Percentiles rank a stretch among this genome's conserved stretches.
phyloP scores from a whole-genome alignment of 2,113 vertebrate species.

The Sciurus niger region DNA sequence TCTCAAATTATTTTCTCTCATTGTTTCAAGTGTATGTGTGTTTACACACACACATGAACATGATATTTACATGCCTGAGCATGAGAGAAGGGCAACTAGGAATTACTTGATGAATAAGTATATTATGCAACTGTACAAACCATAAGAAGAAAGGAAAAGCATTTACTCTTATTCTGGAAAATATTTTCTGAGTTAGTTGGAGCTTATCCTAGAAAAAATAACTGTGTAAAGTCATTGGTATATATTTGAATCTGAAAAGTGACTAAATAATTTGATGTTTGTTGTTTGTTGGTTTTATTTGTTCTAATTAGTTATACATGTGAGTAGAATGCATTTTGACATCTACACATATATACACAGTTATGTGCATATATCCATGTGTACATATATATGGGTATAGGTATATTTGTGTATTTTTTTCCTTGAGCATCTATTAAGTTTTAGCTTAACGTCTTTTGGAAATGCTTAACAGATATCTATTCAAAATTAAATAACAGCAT shows the following conservation, averaged over 20 bases:
- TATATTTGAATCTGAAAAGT: constrained; percentile 1
- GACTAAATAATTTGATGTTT: neutral
- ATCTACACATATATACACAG: neutral
- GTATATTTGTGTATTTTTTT: neutral
- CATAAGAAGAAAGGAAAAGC: neutral
- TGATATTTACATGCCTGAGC: constrained; percentile 41
- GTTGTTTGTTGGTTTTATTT: too few species aligned
- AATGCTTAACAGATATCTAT: neutral
- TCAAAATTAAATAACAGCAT: neutral
- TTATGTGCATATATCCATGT: neutral
- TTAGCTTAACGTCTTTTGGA: neutral
- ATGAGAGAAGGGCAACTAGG: neutral
- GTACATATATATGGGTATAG: neutral
- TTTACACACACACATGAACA: neutral
- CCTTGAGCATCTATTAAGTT: neutral
- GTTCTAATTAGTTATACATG: too few species aligned
- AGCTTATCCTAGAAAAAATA: constrained; percentile 39
- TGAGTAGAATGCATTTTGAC: too few species aligned
- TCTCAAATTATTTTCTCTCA: constrained; percentile 64
- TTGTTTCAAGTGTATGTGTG: neutral
- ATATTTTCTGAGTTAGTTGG: constrained; percentile 68
- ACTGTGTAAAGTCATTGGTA: neutral
- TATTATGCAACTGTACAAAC: constrained; percentile 44
- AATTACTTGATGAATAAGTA: neutral
- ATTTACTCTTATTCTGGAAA: constrained; percentile 54